A percentile compares a stretch with the other conserved stretches of the same genome.
Evolutionary conservation across 2,888 invertebrate genomes (phyloP).

Genomic region (Chydorus sphaericus): DNA sequence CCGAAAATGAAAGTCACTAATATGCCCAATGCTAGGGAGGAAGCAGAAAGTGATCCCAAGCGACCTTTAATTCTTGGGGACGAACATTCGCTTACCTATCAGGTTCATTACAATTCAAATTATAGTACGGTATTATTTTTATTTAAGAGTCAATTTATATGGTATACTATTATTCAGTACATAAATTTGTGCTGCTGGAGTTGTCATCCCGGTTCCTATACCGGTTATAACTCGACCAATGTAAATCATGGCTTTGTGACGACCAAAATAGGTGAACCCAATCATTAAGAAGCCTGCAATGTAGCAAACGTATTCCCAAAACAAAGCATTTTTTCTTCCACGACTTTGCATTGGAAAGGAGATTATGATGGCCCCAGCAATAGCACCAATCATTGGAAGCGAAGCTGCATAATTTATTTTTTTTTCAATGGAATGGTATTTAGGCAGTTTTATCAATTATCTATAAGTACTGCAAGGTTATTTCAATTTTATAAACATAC

Average conservation of each 20-base stretch:
- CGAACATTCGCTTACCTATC: constrained; percentile 18
- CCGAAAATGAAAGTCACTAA: constrained; percentile 65
- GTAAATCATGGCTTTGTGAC: constrained; percentile 10
- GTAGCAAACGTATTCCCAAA: background rate
- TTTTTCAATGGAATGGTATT: background rate
- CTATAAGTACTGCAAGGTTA: too few relatives aligned
- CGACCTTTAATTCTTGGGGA: constrained; percentile 15
- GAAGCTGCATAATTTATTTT: constrained; percentile 3
- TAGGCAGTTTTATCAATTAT: background rate
- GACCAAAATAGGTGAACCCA: constrained; percentile 6
- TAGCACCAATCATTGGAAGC: background rate
- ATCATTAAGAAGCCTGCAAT: constrained; percentile 11
- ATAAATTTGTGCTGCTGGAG: constrained; percentile 16
- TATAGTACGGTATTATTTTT: background rate
- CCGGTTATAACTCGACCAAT: constrained; percentile 17
- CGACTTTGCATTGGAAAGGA: background rate
- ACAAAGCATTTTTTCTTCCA: background rate
- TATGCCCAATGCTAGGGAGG: constrained; percentile 36
- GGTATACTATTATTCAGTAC: constrained; percentile 8
- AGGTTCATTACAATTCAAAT: too few relatives aligned
- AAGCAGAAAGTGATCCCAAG: constrained; percentile 15
- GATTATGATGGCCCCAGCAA: background rate
- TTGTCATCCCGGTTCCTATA: constrained; percentile 13
- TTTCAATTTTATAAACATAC: background rate
- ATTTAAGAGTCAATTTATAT: background rate